phyloP scores from a whole-genome alignment of 2,888 invertebrate species.

The Lomographa bimaculata region DNA sequence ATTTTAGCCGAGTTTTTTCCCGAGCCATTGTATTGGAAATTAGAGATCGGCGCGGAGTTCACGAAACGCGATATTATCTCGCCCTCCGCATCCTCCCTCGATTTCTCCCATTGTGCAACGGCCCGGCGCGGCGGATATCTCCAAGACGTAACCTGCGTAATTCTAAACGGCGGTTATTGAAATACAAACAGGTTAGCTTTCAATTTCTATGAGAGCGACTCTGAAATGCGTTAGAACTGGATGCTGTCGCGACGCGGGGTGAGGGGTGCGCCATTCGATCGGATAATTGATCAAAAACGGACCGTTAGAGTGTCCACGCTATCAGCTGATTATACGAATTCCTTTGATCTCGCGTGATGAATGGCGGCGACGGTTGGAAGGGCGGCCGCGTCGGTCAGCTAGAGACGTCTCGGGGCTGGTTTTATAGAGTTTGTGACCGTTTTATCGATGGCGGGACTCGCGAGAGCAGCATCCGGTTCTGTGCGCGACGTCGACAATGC shows the following conservation, averaged over 20 bases:
- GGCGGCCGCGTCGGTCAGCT: constrained; percentile 53
- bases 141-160: constrained; percentile 35
- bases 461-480: constrained; percentile 79
- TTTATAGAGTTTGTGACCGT: constrained; percentile 70
- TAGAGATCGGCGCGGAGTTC: constrained; percentile 77
- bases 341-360: constrained; percentile 72
- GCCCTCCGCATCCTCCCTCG: constrained; percentile 63
- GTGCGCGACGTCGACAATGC: constrained; percentile 74
- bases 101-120: constrained; percentile 62
- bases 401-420: constrained; percentile 68
- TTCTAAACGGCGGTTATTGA: constrained; percentile 54
- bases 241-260: constrained; percentile 29
- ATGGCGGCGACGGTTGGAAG: constrained; percentile 55
- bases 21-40: constrained; percentile 80
- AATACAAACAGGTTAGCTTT: constrained; percentile 75
- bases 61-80: constrained; percentile 78
- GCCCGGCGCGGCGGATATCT: constrained; percentile 49
- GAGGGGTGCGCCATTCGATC: constrained; percentile 52
- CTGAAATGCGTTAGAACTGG: constrained; percentile 56
- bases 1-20: constrained; percentile 79
- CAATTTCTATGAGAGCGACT: constrained; percentile 66
- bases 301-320: constrained; percentile 63
- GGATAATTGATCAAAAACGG: constrained; percentile 70
- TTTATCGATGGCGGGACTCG: constrained; percentile 61
- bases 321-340: constrained; percentile 72